A percentile compares a stretch with the other conserved stretches of the same genome.
Evolutionary conservation across 2,113 vertebrate species (phyloP).

Genomic region (Mungos mungo): DNA sequence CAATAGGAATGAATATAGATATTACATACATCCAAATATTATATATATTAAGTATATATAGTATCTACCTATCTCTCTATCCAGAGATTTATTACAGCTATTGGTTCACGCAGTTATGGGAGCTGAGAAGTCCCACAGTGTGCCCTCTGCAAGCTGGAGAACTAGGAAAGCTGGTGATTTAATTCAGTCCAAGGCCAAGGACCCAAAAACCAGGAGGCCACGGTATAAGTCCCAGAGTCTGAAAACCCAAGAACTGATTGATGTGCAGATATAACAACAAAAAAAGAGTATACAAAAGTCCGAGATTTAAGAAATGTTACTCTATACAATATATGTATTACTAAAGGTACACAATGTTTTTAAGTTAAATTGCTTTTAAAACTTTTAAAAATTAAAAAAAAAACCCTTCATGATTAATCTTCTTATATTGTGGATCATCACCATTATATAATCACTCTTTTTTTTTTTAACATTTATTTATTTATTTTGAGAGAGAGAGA

Average conservation of each 20-base stretch:
- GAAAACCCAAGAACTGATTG: not conserved
- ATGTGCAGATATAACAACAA: not conserved
- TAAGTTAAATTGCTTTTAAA: constrained; percentile 29
- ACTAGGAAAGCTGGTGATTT: not conserved
- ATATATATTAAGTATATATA: no score
- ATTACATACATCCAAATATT: not conserved
- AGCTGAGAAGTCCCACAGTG: not conserved
- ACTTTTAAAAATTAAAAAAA: not conserved
- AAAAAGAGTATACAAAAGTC: not conserved
- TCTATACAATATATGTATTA: not conserved
- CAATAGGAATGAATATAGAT: not conserved
- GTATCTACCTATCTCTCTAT: no score
- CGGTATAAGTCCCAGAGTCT: no score
- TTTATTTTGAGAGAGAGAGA: no score
- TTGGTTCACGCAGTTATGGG: not conserved
- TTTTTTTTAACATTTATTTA: no score
- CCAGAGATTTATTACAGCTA: not conserved
- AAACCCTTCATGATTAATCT: not conserved
- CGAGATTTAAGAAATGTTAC: not conserved
- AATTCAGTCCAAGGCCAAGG: not conserved
- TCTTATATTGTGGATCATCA: not conserved
- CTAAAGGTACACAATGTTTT: not conserved
- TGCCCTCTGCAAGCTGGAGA: not conserved
- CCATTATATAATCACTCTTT: not conserved
- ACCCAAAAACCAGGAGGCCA: not conserved